Evolutionary conservation across 2,888 invertebrate species (phyloP), one percentile per base, ranked within the genome.

Genomic region (Drosophila putrida): DNA sequence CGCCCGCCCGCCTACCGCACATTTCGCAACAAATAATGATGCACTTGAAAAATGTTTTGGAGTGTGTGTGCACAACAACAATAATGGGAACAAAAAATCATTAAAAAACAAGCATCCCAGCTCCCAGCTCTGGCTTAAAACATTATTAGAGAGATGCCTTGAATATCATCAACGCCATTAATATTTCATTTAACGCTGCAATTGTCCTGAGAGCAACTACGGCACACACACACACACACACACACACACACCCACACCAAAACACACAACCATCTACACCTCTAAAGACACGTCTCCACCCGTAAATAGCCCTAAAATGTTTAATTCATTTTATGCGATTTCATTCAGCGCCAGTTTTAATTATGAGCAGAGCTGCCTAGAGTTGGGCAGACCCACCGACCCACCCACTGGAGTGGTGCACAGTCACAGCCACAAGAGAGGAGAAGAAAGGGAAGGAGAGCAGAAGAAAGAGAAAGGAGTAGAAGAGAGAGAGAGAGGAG

Each of bases 311-410:
- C 82, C 71, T 89, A 68, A 85, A 89, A 87, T 87, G 89, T 87
- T 87, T 87, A 87, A 87, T 87, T 87, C 89, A 87, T 89, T 87
- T 89, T 88, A 87, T 87, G 88, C 85, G 86, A 87, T 87, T 87
- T 87, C 85, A 83, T 85, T 85, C 89, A 87, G 86, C 80, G 60
- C 79, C 79, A 79, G 88, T 87, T 87, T 87, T 87, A 89, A 87
- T 87, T 87, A 87, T 88, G 88, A 78, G 78, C 79, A 47, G 46
- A 61, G 62, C 44, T 36, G 25, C 28, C 25, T 25, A 25, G 47
- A 59, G 44, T 58, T 44, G 38, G 11, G 15, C 43, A 36, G 43
- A 35, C 9, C 20, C 20, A 35, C 9, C 20, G 3, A 35, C 9
- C 27, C 36, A 35, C 10, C n/a, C 33, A 15, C 2, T 20, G 39